Percentiles rank a stretch among this genome's conserved stretches.
phyloP scores from a whole-genome alignment of 2,113 vertebrate species.

The Salvelinus fontinalis region DNA sequence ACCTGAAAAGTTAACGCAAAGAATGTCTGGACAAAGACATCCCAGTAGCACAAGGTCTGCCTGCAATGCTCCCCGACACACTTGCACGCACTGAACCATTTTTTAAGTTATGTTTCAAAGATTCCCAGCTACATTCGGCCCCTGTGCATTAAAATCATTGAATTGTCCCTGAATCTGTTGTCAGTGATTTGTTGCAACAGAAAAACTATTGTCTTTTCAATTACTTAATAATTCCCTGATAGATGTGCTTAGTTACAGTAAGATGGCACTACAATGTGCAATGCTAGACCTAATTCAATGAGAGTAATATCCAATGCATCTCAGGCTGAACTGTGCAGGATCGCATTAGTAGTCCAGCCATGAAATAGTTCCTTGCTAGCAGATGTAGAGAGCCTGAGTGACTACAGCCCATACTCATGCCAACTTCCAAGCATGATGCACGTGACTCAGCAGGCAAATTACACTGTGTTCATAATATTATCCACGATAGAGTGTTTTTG shows the following conservation, averaged over 20 bases:
- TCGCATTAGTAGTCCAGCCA: not conserved
- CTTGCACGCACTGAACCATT: constrained; percentile 20
- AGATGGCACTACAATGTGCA: not conserved
- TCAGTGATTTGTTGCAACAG: not conserved
- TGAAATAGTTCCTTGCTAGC: not conserved
- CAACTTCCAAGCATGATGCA: no score
- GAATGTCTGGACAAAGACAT: not conserved
- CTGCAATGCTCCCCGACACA: not conserved
- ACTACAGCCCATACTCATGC: not conserved
- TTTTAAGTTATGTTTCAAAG: constrained; percentile 5
- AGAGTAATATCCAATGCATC: not conserved
- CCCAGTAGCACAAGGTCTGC: not conserved
- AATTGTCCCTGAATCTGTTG: constrained; percentile 1
- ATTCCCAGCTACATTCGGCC: not conserved
- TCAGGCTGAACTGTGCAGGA: not conserved
- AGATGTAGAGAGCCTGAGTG: not conserved
- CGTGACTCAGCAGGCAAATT: not conserved
- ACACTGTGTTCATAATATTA: no score
- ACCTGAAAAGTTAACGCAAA: no score
- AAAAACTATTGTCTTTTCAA: no score
- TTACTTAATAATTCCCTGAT: not conserved
- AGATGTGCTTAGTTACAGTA: no score
- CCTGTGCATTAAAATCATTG: not conserved
- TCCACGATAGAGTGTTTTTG: not conserved
- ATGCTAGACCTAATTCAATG: not conserved